Evolutionary conservation across 1,140 invertebrate species (phyloP), one percentile per base, ranked within the genome.

Genomic region (Drosophila rhopaloa): DNA sequence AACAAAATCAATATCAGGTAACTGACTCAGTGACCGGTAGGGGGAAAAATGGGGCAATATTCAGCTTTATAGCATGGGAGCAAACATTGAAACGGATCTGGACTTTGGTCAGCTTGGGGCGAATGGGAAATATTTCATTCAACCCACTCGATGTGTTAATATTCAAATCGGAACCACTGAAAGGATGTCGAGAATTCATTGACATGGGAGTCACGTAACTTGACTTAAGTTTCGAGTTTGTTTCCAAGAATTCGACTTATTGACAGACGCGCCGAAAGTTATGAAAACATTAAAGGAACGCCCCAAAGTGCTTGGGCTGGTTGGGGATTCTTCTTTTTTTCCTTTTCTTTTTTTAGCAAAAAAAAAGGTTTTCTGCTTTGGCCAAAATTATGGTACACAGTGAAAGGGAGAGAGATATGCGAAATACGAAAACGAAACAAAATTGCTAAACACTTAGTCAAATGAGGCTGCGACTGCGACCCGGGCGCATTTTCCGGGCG

Each of bases 1-100:
- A 74, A 47, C 68, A 89, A 88, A 88, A 88, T 88, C 84, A 88
- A 88, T 88, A 88, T 47, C 84, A 80, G 80, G 79, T 79, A 63
- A 41, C 44, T 27, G 38, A 40, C 48, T 54, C 47, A 32, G 29
- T 27, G 37, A 35, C 19, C 8, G 59, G 43, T 5, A 19, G 6
- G 41, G 29, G 57, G 8, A 38, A 11, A 35, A 29, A 16, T 38
- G 29, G 40, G 41, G 29, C 62, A 76, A 84, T 63, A 83, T 63
- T 67, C 55, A 56, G 74, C 54, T 27, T n/a, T 19, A 67, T 54
- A 43, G 60, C 60, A 10, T 44, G 47, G 38, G 11, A 19, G 29
- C 47, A 58, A n/a, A 53, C 53, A 59, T 44, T 14, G 43, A 56
- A 77, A 50, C 29, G 11, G 43, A 46, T 53, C 24, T 40, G 41